A percentile compares a stretch with the other conserved stretches of the same genome.
Evolutionary conservation across 2,888 invertebrate species (phyloP).

Genomic region (Drosophila pseudotalamancana): DNA sequence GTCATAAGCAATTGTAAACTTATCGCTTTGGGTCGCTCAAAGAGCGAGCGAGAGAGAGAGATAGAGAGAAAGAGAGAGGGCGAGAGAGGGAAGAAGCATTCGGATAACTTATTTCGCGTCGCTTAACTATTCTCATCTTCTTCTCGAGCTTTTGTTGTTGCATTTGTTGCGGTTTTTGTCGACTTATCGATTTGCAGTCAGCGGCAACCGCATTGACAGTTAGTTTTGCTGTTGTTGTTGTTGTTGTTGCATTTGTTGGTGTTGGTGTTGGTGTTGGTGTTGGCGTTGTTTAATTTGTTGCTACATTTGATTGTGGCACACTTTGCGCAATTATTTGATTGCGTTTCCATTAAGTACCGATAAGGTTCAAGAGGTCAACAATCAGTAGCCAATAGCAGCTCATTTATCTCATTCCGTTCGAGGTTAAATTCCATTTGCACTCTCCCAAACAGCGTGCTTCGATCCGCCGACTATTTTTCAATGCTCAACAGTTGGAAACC

Average conservation of each 20-base stretch:
- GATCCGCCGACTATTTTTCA: too few species aligned
- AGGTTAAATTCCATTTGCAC: constrained; percentile 56
- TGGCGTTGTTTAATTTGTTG: constrained; percentile 75
- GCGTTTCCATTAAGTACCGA: constrained; percentile 78
- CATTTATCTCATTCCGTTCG: constrained; percentile 50
- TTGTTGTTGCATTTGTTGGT: constrained; percentile 24
- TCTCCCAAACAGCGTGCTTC: too few species aligned
- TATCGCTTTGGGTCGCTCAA: constrained; percentile 70
- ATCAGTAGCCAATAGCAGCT: constrained; percentile 68
- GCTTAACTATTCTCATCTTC: constrained; percentile 8
- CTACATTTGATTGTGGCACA: constrained; percentile 81
- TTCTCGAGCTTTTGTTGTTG: background rate
- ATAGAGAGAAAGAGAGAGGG: too few species aligned
- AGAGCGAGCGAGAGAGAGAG: too few species aligned
- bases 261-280: constrained; percentile 49
- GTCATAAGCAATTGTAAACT: constrained; percentile 80
- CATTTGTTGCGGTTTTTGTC: constrained; percentile 46
- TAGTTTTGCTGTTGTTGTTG: constrained; percentile 31
- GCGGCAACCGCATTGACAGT: constrained; percentile 53
- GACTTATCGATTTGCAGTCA: constrained; percentile 74
- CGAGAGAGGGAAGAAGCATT: constrained; percentile 10
- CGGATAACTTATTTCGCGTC: constrained; percentile 58
- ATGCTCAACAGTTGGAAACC: too few species aligned
- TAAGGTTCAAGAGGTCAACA: constrained; percentile 77
- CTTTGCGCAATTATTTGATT: constrained; percentile 81